Base-by-base conservation (phyloP, 2,888 invertebrate species). In the Enoplolaimus lenunculus region DNA sequence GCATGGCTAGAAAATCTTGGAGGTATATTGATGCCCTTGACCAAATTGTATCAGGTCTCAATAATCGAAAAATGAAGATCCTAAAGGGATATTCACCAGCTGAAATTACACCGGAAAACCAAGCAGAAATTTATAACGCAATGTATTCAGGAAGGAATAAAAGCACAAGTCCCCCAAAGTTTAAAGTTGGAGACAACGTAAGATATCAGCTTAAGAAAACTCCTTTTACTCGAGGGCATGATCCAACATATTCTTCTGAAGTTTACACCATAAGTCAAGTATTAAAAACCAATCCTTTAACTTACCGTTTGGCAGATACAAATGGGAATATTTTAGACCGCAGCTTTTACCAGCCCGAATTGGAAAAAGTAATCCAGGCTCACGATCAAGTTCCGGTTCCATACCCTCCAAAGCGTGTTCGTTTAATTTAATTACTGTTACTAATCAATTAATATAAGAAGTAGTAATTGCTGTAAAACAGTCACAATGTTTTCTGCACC, bases 21-120 rank as follows among this genome's bases (percentile, higher is more conserved):
- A 29, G n/a, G 31, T 62, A 62, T n/a, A 7, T 62, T 30, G 7
- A 7, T 26, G 7, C 13, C 7, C n/a, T 62, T 29, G 13, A 62
- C 7, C 28, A 62, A 13, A 62, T 62, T 26, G 64, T 62, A n/a
- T 30, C 28, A 16, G 64, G 64, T 26, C 28, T 62, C 7, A 62
- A 62, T 62, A 7, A 62, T 16, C 7, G 64, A 7, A 62, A 62
- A 62, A 62, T 62, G 64, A 26, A 7, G 64, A 62, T 62, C n/a
- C n/a, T 62, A 7, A 33, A 62, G 13, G 64, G n/a, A 7, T 7
- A 30, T 7, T 13, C 13, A 16, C 64, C 64, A 13, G 28, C 64
- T 7, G 16, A 7, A 62, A 62, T 62, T 7, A 62, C 7, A 30
- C 64, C 64, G 7, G 64, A 7, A 62, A 62, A 62, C n/a, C 64